Evolutionary conservation across 2,113 vertebrate species (phyloP), one percentile per base, ranked within the genome.

Genomic region (Lophura nycthemera): DNA sequence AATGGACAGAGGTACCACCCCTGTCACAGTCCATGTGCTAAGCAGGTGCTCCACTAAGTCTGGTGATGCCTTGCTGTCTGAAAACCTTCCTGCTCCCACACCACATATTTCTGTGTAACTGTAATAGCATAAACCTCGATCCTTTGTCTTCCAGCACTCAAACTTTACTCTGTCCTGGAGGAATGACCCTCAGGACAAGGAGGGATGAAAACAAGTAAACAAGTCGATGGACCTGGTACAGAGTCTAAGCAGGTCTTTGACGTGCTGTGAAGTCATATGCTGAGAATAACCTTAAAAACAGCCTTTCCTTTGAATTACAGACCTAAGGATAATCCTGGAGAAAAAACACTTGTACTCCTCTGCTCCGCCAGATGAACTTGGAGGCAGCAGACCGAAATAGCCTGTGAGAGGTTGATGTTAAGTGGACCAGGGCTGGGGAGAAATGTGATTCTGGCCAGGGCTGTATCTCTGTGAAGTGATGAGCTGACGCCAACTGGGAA

Each of bases 401-500:
- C 83, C 83, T 83, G 38, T 34, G 71, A 64, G 90, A 45, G 90
- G 60, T 56, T 77, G 61, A 29, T 60, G 60, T 77, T 77, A 67
- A 86, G 76, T 32, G 47, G 78, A 54, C 40, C 15, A 40, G 57
- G 48, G 75, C 90, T 54, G 17, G 72, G 72, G 60, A 93, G 95
- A 94, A 96, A 96, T 4, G 8, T 93, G 88, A 95, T 64, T 45
- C 92, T 59, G 47, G 34, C 34, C 21, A 64, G 47, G 63, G 67
- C 56, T 90, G 45, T 74, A 70, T 57, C 89, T 75, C 73, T 64
- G 83, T 2, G 3, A 94, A 91, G 69, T 52, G 88, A 96, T 71
- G 79, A 91, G 67, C 56, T 90, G 88, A 48, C 30, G 2, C 92
- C 90, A 96, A 90, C 93, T 95, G 92, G 75, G 75, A 79, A 80